Evolutionary conservation across 2,888 invertebrate genomes (phyloP).

Genomic region (Caenorhabditis parvicauda): DNA sequence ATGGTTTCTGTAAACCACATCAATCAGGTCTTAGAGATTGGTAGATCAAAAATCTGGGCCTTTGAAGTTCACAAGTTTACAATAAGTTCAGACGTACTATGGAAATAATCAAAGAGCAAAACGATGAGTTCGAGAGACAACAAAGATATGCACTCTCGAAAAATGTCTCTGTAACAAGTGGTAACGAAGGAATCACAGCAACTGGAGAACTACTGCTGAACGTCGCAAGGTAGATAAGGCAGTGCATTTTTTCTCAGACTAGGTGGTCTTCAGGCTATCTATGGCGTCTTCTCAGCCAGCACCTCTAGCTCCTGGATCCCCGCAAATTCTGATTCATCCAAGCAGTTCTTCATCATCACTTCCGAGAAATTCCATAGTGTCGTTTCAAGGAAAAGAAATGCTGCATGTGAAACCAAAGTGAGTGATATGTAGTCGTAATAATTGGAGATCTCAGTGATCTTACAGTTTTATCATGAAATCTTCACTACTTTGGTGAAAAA

Average conservation of each 20-base stretch:
- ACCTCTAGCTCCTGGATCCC: conserved; percentile 10
- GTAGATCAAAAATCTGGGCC: too few relatives aligned
- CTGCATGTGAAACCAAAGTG: conserved; percentile 29
- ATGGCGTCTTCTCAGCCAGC: conserved; percentile 32
- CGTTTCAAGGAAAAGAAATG: conserved; percentile 20
- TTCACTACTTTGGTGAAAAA: too few relatives aligned
- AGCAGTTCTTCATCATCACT: conserved; percentile 24
- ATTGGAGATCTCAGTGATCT: too few relatives aligned
- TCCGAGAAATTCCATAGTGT: conserved; percentile 21
- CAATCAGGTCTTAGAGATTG: too few relatives aligned
- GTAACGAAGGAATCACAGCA: conserved; percentile 33
- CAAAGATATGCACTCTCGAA: conserved; percentile 34
- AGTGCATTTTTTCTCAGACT: neutral
- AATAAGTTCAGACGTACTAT: conserved; percentile 58
- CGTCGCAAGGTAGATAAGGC: conserved; percentile 43
- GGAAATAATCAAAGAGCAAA: conserved; percentile 61
- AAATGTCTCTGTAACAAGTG: conserved; percentile 31
- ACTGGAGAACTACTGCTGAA: conserved; percentile 39
- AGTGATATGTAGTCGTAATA: neutral
- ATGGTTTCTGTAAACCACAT: too few relatives aligned
- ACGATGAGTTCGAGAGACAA: conserved; percentile 50
- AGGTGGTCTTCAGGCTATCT: conserved; percentile 24
- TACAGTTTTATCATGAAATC: too few relatives aligned
- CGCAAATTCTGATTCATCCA: conserved; percentile 28
- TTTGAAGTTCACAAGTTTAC: too few relatives aligned